Evolutionary conservation across 2,797 vertebrate species (phyloP), one percentile per base, ranked within the genome.

Genomic region (Anas georgica): DNA sequence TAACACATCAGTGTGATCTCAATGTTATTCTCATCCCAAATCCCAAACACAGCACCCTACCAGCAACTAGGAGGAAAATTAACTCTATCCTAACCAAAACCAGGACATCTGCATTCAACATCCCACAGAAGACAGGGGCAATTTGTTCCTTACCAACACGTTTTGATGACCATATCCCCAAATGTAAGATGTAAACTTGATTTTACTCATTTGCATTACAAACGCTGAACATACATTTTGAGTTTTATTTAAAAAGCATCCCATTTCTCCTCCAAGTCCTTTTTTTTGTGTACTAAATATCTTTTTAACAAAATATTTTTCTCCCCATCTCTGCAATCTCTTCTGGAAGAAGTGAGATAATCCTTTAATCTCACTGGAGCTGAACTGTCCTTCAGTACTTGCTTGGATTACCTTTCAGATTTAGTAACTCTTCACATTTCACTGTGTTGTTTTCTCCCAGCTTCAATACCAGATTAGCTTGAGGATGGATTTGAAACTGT

Each of bases 401-500:
- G 45, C 93, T 89, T 66, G 55, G 75, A 94, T 96, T 96, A 90
- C 92, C 93, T 93, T 93, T 95, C 60, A 91, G 88, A 94, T 91
- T 92, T 79, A 94, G 55, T 55, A 74, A 95, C 94, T 91, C 94
- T 54, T 92, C 63, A 92, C 15, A 16, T 69, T 91, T 91, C 46
- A 66, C 31, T 67, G 43, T 39, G 69, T 48, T 95, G 48, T 80
- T 80, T 94, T 80, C 67, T 86, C 74, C 45, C 54, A 68, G 66
- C 80, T 81, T 70, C 86, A 77, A 29, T 12, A 7, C 70, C 88
- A 94, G 91, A 93, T 94, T 93, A 94, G 79, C 80, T 88, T 91
- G 13, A 25, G 92, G 86, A 97, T 96, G 85, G 31, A 73, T 10
- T 94, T 6, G 83, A 94, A 94, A 93, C 79, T 45, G 48, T 81